Percentiles rank a stretch among this genome's conserved stretches.
Evolutionary conservation across 2,888 invertebrate species (phyloP).

Genomic region (Diogma glabrata): DNA sequence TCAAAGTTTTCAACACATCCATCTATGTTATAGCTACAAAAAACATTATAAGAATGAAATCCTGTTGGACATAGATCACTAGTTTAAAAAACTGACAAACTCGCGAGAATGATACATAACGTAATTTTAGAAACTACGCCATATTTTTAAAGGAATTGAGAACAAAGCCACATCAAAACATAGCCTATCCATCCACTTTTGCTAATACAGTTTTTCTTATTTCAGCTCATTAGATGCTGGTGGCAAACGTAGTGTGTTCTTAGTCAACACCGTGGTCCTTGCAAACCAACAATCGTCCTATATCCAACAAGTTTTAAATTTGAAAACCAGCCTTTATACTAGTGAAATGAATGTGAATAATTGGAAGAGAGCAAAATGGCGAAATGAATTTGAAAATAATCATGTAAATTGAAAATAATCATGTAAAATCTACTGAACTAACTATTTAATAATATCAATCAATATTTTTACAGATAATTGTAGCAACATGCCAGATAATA

Average conservation of each 20-base stretch:
- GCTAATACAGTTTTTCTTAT: not conserved
- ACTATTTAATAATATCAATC: not conserved
- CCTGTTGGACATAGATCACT: too few species aligned
- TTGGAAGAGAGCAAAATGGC: constrained; percentile 57
- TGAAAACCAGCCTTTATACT: constrained; percentile 53
- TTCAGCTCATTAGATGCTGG: constrained; percentile 43
- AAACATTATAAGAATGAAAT: too few species aligned
- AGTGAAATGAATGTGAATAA: constrained; percentile 64
- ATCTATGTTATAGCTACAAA: too few species aligned
- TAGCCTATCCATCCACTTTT: too few species aligned
- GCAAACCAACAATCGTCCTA: constrained; percentile 66
- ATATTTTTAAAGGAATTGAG: too few species aligned
- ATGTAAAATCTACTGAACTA: not conserved
- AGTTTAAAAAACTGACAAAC: too few species aligned
- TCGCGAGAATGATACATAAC: too few species aligned
- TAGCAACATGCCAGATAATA: constrained; percentile 74
- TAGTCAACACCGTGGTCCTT: constrained; percentile 72
- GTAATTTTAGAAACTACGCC: too few species aligned
- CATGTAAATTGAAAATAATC: constrained; percentile 49
- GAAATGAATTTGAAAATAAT: constrained; percentile 45
- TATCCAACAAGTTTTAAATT: constrained; percentile 47
- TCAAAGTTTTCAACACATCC: too few species aligned
- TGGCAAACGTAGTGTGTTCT: constrained; percentile 65
- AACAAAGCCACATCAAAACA: too few species aligned
- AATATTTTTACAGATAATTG: constrained; percentile 28